Base-by-base conservation (phyloP, 2,113 vertebrate genomes). In the Chascanopsetta lugubris region DNA sequence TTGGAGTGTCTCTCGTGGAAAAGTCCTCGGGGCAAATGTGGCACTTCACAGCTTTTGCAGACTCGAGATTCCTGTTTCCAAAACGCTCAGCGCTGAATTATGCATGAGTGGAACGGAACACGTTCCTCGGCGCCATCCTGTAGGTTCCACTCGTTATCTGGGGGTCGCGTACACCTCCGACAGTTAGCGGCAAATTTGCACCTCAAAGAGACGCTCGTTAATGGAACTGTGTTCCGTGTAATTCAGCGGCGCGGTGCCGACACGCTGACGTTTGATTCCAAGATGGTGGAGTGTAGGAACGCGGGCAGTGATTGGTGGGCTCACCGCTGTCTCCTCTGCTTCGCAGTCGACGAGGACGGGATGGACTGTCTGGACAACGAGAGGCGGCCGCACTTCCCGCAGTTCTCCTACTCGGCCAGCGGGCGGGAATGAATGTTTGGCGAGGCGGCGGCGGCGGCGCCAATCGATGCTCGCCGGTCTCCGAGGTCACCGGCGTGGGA, bases 341-440 rank as follows among this genome's bases (percentile, higher is more conserved):
- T 58, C 38, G 29, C 10, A 99, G 97, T 96, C 83, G 97, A 99
- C 8, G 97, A 99, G 84, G 97, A 99, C 15, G 96, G 96, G 49
- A 97, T 97, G 97, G 96, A 99, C 85, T 94, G 95, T 92, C 84
- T 95, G 91, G 97, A 99, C 90, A 99, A 94, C 45, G 97, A 99
- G 90, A 91, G 97, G 77, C 92, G 97, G 78, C 97, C 97, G 0
- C 97, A 99, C 84, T 99, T 99, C 90, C 97, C 97, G n/a, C 97
- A 99, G 79, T 99, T 98, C 87, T 99, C 97, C 82, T 99, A 99
- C 92, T 99, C 96, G 2, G 97, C 97, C 84, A 98, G 97, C 30
- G 97, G 97, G 69, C 94, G 96, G 77, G 96, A 98, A 91, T 99
- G 94, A 94, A 85, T 67, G 62, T 59, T 51, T 61, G 62, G 32